A percentile compares a stretch with the other conserved stretches of the same genome.
phyloP scores from a whole-genome alignment of 2,888 invertebrate species.

The Spilarctia lutea region DNA sequence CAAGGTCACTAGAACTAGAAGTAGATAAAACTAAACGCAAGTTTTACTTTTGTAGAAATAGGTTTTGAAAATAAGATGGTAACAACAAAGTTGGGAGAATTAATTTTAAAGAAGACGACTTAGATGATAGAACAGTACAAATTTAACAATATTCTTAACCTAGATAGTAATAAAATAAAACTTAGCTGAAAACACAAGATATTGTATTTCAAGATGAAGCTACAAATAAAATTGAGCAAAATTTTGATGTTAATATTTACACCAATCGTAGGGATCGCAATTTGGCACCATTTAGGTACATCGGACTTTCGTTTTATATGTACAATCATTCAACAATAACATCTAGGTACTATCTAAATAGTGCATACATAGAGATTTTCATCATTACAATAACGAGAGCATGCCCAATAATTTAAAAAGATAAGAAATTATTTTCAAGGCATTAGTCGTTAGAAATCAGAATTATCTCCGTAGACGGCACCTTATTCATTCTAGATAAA shows the following conservation, averaged over 20 bases:
- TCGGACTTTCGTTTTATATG: slow-evolving; percentile 70
- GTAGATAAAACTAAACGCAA: slow-evolving; percentile 6
- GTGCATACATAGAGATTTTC: slow-evolving; percentile 25
- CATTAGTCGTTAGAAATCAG: background rate
- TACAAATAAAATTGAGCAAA: slow-evolving; percentile 68
- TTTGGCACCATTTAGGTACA: slow-evolving; percentile 84
- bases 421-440: background rate
- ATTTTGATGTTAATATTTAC: slow-evolving; percentile 60
- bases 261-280: slow-evolving; percentile 56
- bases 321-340: slow-evolving; percentile 59
- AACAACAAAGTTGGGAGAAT: slow-evolving; percentile 3
- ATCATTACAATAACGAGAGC: background rate
- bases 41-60: background rate
- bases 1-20: background rate
- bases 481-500: slow-evolving; percentile 50
- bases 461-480: slow-evolving; percentile 16
- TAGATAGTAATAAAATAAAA: slow-evolving; percentile 9
- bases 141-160: background rate
- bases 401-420: background rate
- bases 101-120: slow-evolving; percentile 3
- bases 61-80: slow-evolving; percentile 8
- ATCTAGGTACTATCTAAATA: slow-evolving; percentile 29
- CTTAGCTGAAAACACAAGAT: background rate
- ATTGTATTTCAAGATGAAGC: slow-evolving; percentile 19
- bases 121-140: slow-evolving; percentile 9